phyloP scores from a whole-genome alignment of 2,888 invertebrate genomes.

The Sminthurinus aureus region DNA sequence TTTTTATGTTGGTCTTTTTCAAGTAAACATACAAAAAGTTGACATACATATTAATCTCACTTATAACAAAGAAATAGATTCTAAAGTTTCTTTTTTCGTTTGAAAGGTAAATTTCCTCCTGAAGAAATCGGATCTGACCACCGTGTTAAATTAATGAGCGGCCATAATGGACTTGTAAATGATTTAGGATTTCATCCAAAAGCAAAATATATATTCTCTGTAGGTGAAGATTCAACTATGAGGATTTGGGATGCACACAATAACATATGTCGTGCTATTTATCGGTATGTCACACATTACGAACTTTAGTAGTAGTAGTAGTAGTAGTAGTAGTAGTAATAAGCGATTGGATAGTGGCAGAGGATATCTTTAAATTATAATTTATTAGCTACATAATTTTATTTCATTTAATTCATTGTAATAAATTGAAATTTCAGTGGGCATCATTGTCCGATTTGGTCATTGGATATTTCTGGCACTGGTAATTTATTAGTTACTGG shows the following conservation, averaged over 20 bases:
- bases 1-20: too few species aligned
- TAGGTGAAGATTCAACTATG: conserved; percentile 76
- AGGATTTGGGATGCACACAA: conserved; percentile 77
- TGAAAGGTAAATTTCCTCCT: conserved; percentile 27
- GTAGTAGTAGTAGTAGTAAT: too few species aligned
- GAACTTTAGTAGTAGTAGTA: too few species aligned
- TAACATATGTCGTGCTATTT: conserved; percentile 74
- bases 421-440: conserved; percentile 67
- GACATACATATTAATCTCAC: too few species aligned
- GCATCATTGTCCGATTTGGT: conserved; percentile 90
- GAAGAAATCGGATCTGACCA: conserved; percentile 34
- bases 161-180: conserved; percentile 55
- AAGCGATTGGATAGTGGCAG: too few species aligned
- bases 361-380: too few species aligned
- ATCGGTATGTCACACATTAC: conserved; percentile 66
- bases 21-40: too few species aligned
- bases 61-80: too few species aligned
- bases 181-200: conserved; percentile 57
- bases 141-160: conserved; percentile 44
- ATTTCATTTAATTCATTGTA: conserved; percentile 59
- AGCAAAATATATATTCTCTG: conserved; percentile 69
- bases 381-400: neutral
- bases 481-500: conserved; percentile 79
- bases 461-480: conserved; percentile 75
- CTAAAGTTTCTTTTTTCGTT: too few species aligned